Evolutionary conservation across 1,140 invertebrate genomes (phyloP).

Genomic region (Macrocentrus cingulum): DNA sequence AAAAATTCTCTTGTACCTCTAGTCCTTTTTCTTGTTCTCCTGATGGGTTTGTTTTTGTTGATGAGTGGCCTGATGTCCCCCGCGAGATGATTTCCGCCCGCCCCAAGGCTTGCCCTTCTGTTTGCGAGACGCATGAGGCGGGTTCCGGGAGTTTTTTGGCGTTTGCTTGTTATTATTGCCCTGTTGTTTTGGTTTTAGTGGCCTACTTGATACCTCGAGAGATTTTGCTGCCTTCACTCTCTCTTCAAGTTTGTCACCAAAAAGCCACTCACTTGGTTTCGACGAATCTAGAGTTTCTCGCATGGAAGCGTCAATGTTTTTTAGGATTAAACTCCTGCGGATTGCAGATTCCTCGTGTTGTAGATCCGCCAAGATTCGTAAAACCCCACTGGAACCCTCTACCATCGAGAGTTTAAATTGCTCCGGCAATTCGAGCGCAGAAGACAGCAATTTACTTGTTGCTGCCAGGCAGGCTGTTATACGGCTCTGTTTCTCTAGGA

Average conservation of each 20-base stretch:
- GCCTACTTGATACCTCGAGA: neutral
- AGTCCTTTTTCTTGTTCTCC: neutral
- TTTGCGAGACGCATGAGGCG: neutral
- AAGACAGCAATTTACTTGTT: neutral
- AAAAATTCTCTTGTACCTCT: neutral
- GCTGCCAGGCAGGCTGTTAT: constrained; percentile 4
- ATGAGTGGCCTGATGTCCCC: neutral
- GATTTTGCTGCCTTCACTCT: constrained; percentile 20
- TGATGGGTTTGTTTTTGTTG: neutral
- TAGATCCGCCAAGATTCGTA: constrained; percentile 20
- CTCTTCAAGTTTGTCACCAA: constrained; percentile 22
- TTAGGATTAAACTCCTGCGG: constrained; percentile 23
- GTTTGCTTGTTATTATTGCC: neutral
- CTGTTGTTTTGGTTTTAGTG: constrained; percentile 7
- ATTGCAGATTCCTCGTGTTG: constrained; percentile 25
- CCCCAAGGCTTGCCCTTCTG: neutral
- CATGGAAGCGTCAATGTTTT: constrained; percentile 21
- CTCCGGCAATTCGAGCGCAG: neutral
- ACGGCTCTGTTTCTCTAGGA: constrained; percentile 15
- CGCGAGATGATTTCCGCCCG: neutral
- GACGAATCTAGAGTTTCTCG: constrained; percentile 18
- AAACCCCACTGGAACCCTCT: constrained; percentile 9
- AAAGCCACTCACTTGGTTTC: constrained; percentile 20
- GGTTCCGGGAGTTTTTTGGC: constrained; percentile 24
- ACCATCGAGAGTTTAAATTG: constrained; percentile 1